These are phyloP conservation scores for Crax fasciolata DNA, from an alignment of 2,797 vertebrate species.

Conservation along the genomic window DNA sequence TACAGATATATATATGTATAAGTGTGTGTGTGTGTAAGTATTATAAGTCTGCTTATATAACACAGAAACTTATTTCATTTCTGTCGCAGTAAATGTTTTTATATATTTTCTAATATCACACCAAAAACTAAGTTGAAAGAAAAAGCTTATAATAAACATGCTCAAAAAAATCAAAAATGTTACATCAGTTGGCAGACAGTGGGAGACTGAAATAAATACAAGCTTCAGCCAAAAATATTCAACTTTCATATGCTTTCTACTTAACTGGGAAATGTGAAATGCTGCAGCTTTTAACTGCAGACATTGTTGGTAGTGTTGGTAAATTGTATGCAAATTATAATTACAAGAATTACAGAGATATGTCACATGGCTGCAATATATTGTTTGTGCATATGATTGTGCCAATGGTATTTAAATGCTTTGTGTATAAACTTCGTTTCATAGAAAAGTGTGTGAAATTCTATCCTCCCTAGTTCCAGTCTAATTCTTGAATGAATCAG, in stretches of 20 bases:
- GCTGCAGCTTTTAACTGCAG: neutral
- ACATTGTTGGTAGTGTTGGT: neutral
- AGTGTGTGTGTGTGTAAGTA: too few relatives aligned
- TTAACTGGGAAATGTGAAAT: neutral
- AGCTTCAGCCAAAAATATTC: neutral
- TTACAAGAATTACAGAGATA: neutral
- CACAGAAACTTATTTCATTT: neutral
- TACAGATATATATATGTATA: too few relatives aligned
- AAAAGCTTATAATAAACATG: neutral
- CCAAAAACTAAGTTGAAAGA: neutral
- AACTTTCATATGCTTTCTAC: neutral
- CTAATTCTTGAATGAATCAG: neutral
- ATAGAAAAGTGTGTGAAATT: neutral
- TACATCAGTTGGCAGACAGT: neutral
- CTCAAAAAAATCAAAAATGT: neutral
- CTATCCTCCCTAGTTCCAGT: neutral
- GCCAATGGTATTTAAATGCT: neutral
- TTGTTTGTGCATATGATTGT: neutral
- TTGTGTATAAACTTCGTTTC: neutral
- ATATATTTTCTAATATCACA: neutral
- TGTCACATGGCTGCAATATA: neutral
- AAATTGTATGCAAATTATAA: neutral
- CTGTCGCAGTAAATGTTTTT: neutral
- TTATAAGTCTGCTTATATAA: too few relatives aligned
- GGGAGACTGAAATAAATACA: neutral